Conservation (phyloP, 2,113 vertebrate species). For the Cyprinus carpio region DNA sequence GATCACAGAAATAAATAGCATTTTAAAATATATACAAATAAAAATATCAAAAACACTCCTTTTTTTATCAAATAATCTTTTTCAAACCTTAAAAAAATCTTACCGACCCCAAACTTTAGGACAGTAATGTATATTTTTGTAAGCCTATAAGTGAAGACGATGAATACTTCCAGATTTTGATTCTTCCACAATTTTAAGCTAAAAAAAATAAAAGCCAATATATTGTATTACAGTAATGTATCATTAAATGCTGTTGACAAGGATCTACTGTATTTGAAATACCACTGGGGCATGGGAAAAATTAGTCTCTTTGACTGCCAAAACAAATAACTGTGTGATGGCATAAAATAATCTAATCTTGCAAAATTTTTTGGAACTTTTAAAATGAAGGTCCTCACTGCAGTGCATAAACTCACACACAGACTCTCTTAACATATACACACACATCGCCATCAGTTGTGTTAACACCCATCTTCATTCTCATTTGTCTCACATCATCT, state of each 20-base stretch:
- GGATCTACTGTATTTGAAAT: not conserved
- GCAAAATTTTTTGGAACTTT: not conserved
- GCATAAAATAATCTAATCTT: not conserved
- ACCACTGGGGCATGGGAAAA: not conserved
- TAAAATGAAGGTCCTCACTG: not conserved
- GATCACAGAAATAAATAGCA: too few relatives aligned
- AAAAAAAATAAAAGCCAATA: not conserved
- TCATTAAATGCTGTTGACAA: not conserved
- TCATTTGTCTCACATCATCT: slow-evolving; percentile 54
- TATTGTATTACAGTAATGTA: not conserved
- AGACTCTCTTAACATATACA: not conserved
- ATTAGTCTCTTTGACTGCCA: not conserved
- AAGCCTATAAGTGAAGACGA: not conserved
- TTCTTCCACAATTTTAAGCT: not conserved
- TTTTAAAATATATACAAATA: too few relatives aligned
- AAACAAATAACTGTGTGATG: not conserved
- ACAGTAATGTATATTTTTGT: not conserved
- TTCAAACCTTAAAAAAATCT: not conserved
- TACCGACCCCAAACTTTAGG: not conserved
- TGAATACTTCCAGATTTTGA: not conserved
- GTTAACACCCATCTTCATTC: slow-evolving; percentile 39
- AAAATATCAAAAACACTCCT: too few relatives aligned
- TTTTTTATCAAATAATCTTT: not conserved
- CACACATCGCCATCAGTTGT: not conserved
- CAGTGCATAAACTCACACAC: not conserved